A percentile compares a stretch with the other conserved stretches of the same genome.
Conservation (phyloP, 2,797 vertebrate species). For the Lepus townsendii region DNA sequence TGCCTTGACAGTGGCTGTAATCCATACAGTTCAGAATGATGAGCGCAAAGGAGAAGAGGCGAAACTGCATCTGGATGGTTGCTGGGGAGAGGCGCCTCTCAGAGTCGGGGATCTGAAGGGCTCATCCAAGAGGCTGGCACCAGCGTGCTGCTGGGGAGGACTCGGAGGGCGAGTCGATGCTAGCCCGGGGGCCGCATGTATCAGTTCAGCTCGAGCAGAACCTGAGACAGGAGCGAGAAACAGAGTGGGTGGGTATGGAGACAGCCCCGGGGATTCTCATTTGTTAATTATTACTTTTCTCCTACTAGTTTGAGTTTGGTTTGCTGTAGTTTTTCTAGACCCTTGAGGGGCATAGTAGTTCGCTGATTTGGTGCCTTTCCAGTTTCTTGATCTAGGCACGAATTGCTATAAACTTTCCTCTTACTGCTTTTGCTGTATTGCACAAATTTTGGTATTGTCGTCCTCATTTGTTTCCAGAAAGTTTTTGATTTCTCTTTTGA, state of each 20-base stretch:
- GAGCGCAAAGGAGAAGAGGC: constrained; percentile 97
- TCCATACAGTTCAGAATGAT: constrained; percentile 99
- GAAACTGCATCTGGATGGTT: constrained; percentile 97
- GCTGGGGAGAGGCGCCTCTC: constrained; percentile 80
- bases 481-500: too few species aligned
- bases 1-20: constrained; percentile 96
- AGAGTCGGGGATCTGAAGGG: constrained; percentile 66
- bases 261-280: background rate
- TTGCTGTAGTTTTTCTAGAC: too few species aligned
- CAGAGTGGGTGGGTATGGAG: background rate
- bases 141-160: background rate
- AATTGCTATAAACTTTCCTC: too few species aligned
- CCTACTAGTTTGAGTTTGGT: too few species aligned
- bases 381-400: too few species aligned
- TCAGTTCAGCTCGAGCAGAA: constrained; percentile 45
- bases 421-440: too few species aligned
- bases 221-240: constrained; percentile 62
- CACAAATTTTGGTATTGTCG: too few species aligned
- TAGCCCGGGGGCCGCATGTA: background rate
- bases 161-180: background rate
- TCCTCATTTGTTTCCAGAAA: too few species aligned
- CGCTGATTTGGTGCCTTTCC: too few species aligned
- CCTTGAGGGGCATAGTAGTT: too few species aligned
- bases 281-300: too few species aligned
- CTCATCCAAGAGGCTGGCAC: constrained; percentile 23